Evolutionary conservation across 2,113 vertebrate species (phyloP).

Genomic region (Eulacestoma nigropectus): DNA sequence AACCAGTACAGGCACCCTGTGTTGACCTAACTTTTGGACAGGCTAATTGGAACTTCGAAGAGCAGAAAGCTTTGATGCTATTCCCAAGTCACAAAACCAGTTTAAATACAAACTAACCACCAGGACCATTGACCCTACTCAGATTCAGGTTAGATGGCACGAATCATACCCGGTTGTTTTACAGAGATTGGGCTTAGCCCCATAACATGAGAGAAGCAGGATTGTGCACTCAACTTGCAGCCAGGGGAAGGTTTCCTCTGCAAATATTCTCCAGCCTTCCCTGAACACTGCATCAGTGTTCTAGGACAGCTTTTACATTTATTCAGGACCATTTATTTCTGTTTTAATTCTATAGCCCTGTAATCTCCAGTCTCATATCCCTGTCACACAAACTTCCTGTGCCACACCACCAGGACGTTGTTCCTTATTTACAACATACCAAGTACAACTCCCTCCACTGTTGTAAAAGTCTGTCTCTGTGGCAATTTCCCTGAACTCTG

Average conservation of each 20-base stretch:
- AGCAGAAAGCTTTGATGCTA: background rate
- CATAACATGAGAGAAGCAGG: background rate
- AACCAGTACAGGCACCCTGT: background rate
- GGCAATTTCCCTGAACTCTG: background rate
- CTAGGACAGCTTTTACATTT: background rate
- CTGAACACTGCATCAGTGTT: background rate
- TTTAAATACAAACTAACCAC: background rate
- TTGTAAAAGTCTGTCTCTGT: background rate
- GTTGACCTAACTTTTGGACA: background rate
- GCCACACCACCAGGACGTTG: fast-evolving
- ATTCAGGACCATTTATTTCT: background rate
- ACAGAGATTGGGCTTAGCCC: fast-evolving
- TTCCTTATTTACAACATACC: background rate
- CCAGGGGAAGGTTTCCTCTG: background rate
- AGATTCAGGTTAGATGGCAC: background rate
- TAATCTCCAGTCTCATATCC: background rate
- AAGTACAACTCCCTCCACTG: background rate
- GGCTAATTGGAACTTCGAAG: background rate
- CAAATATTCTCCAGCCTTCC: background rate
- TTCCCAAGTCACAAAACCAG: background rate
- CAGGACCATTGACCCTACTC: background rate
- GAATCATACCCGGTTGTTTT: background rate
- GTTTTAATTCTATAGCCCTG: background rate
- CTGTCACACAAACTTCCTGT: background rate
- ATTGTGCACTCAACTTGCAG: background rate